Conservation (phyloP, 2,888 invertebrate species). For the Nymphalis polychloros region DNA sequence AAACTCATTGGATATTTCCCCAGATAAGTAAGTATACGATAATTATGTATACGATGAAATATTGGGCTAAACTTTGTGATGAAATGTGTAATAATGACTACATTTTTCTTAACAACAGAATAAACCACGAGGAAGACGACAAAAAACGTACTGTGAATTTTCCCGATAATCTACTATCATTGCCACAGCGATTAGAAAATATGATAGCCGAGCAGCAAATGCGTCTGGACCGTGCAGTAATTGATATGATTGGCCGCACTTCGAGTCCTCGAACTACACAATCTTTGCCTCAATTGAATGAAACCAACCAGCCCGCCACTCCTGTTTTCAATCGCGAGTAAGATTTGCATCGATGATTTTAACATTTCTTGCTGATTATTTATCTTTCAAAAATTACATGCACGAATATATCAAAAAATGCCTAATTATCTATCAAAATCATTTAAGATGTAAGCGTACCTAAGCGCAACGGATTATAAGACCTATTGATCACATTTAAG, state of each 20-base stretch:
- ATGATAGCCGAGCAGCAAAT: conserved; percentile 53
- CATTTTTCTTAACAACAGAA: conserved; percentile 41
- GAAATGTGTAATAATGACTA: too few species aligned
- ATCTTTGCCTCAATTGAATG: conserved; percentile 62
- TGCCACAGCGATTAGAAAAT: conserved; percentile 56
- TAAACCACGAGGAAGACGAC: conserved; percentile 46
- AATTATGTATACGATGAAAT: too few species aligned
- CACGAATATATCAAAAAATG: too few species aligned
- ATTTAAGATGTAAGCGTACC: too few species aligned
- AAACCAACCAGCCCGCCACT: conserved; percentile 40
- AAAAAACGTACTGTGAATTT: conserved; percentile 67
- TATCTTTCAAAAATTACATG: too few species aligned
- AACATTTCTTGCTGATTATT: too few species aligned
- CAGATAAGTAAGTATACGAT: conserved; percentile 49
- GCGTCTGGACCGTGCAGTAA: conserved; percentile 55
- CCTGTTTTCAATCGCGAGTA: conserved; percentile 44
- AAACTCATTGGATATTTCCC: conserved; percentile 52
- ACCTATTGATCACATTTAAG: too few species aligned
- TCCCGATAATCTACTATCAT: conserved; percentile 59
- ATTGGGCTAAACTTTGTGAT: too few species aligned
- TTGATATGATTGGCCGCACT: conserved; percentile 57
- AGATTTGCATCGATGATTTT: background rate
- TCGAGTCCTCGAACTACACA: conserved; percentile 57
- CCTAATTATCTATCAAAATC: too few species aligned
- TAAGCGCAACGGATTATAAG: too few species aligned